These are phyloP conservation scores for Caenorhabditis sp. DNA, from an alignment of 2,888 invertebrate species.

Conservation along the genomic window DNA sequence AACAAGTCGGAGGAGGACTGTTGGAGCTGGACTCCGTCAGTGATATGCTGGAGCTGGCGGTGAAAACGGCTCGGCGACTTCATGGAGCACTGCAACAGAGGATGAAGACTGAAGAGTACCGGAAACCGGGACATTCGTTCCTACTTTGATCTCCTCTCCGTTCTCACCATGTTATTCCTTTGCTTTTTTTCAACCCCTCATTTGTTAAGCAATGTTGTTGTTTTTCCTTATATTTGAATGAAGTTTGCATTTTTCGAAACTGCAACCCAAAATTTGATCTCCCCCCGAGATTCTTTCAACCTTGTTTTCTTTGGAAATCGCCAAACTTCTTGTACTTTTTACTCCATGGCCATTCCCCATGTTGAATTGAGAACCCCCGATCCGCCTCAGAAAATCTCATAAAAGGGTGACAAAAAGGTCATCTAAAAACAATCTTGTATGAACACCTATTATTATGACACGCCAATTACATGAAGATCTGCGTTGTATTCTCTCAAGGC, in stretches of 20 bases:
- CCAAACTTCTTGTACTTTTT: no score
- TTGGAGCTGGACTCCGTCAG: constrained; percentile 75
- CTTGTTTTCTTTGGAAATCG: no score
- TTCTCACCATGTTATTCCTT: not conserved
- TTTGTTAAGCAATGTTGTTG: no score
- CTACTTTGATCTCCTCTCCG: constrained; percentile 14
- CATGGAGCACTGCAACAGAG: constrained; percentile 41
- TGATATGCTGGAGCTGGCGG: constrained; percentile 71
- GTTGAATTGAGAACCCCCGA: constrained; percentile 13
- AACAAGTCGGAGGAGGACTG: constrained; percentile 71
- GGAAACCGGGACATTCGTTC: constrained; percentile 63
- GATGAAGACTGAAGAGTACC: constrained; percentile 40
- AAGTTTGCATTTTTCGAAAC: no score
- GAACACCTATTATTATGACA: constrained; percentile 65
- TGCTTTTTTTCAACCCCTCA: no score
- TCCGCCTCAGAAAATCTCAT: constrained; percentile 28
- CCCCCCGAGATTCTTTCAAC: no score
- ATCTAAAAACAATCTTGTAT: constrained; percentile 56
- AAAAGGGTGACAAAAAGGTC: constrained; percentile 56
- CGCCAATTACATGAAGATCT: constrained; percentile 56
- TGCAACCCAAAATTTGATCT: no score
- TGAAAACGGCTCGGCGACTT: constrained; percentile 37
- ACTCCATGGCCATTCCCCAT: no score
- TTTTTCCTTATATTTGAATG: no score
- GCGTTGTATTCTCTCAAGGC: constrained; percentile 49